phyloP scores from a whole-genome alignment of 2,113 vertebrate species.

The Chaetodon auriga region DNA sequence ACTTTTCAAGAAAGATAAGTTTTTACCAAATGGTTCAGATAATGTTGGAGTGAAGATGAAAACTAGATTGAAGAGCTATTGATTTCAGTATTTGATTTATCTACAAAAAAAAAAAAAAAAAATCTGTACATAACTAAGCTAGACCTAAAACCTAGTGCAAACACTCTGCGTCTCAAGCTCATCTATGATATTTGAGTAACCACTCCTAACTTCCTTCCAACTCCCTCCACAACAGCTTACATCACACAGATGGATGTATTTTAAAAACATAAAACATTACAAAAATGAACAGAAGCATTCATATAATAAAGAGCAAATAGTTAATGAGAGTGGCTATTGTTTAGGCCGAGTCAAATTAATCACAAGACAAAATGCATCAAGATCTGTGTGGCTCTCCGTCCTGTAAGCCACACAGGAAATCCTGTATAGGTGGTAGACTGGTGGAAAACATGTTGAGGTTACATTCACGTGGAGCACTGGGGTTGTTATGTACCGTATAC shows the following conservation, averaged over 20 bases:
- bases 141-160: not conserved
- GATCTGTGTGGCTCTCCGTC: not conserved
- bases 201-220: not conserved
- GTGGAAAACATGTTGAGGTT: not conserved
- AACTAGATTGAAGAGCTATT: not conserved
- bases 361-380: not conserved
- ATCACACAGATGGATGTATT: not conserved
- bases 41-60: not conserved
- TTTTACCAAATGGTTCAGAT: not conserved
- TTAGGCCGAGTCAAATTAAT: not conserved
- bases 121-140: not conserved
- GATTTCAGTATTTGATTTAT: not conserved
- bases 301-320: not conserved
- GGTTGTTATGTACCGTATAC: not conserved
- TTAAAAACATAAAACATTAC: not conserved
- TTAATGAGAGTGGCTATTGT: slow-evolving; percentile 1
- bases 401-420: not conserved
- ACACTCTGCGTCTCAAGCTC: not conserved
- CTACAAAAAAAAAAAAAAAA: not conserved
- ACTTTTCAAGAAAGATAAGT: not conserved
- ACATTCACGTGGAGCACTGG: not conserved
- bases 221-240: not conserved
- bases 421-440: not conserved
- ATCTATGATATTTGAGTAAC: not conserved
- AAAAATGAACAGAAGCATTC: not conserved